These are phyloP conservation scores for Brenthis daphne DNA, from an alignment of 2,888 invertebrate genomes.

Conservation along the genomic window DNA sequence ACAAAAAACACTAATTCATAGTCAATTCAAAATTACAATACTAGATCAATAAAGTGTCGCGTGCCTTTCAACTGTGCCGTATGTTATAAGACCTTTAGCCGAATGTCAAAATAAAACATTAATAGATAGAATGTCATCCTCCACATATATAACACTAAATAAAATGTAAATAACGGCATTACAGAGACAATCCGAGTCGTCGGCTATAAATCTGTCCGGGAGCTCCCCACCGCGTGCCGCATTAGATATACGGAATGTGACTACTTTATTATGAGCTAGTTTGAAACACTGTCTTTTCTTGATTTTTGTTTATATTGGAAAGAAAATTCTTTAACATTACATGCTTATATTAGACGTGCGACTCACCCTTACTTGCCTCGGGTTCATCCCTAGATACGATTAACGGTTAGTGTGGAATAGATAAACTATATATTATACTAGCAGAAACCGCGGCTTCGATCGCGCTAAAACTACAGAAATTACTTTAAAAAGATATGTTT, in stretches of 20 bases:
- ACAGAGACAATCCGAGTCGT: slow-evolving; percentile 40
- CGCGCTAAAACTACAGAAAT: too few species aligned
- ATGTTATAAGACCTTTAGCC: not conserved
- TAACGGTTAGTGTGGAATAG: too few species aligned
- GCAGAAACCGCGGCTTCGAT: too few species aligned
- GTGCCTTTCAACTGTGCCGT: not conserved
- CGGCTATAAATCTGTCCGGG: slow-evolving; percentile 41
- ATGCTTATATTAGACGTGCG: too few species aligned
- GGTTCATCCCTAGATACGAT: too few species aligned
- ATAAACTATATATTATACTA: too few species aligned
- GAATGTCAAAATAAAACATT: not conserved
- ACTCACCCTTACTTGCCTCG: too few species aligned
- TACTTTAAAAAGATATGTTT: too few species aligned
- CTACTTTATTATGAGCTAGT: slow-evolving; percentile 1
- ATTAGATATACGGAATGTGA: slow-evolving; percentile 5
- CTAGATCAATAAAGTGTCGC: not conserved
- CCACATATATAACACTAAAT: slow-evolving; percentile 39
- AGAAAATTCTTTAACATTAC: not conserved
- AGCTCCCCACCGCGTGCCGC: slow-evolving; percentile 36
- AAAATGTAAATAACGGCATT: slow-evolving; percentile 41
- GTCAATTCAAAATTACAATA: slow-evolving; percentile 9
- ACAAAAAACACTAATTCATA: too few species aligned
- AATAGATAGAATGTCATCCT: slow-evolving; percentile 3
- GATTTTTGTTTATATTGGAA: not conserved
- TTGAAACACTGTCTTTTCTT: not conserved